A percentile compares a stretch with the other conserved stretches of the same genome.
phyloP scores from a whole-genome alignment of 2,888 invertebrate genomes.

The Agrochola lota region DNA sequence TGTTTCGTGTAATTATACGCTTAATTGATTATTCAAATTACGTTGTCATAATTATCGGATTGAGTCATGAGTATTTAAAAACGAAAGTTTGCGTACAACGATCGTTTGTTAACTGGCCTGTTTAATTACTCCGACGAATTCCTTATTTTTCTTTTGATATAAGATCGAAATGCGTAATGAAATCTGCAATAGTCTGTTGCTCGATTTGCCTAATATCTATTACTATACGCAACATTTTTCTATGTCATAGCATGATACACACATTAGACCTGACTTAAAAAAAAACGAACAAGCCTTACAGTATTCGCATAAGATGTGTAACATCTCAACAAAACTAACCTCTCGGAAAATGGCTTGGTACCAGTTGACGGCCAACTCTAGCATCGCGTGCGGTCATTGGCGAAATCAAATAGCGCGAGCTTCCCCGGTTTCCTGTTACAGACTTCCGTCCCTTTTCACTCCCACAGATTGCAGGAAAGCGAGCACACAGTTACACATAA shows the following conservation, averaged over 20 bases:
- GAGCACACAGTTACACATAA: too few species aligned
- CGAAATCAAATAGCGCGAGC: neutral
- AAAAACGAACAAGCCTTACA: too few species aligned
- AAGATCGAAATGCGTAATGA: slow-evolving; percentile 5
- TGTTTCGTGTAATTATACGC: slow-evolving; percentile 53
- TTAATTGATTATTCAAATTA: slow-evolving; percentile 62
- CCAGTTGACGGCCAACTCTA: too few species aligned
- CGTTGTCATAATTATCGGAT: slow-evolving; percentile 51
- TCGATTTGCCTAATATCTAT: slow-evolving; percentile 3
- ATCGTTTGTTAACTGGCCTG: slow-evolving; percentile 49
- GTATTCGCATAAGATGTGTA: too few species aligned
- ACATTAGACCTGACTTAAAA: neutral
- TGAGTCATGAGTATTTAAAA: slow-evolving; percentile 57
- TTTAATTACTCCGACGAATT: slow-evolving; percentile 46
- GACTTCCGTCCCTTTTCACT: too few species aligned
- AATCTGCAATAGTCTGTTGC: neutral
- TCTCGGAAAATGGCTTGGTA: too few species aligned
- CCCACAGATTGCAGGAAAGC: too few species aligned
- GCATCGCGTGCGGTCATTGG: too few species aligned
- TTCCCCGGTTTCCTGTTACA: too few species aligned
- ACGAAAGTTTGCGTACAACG: slow-evolving; percentile 56
- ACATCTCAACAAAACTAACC: too few species aligned
- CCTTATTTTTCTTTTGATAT: slow-evolving; percentile 29
- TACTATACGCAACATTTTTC: slow-evolving; percentile 9
- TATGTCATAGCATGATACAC: neutral